These are phyloP conservation scores for Anomalospiza imberbis DNA, from an alignment of 2,797 vertebrate genomes.

Conservation along the genomic window DNA sequence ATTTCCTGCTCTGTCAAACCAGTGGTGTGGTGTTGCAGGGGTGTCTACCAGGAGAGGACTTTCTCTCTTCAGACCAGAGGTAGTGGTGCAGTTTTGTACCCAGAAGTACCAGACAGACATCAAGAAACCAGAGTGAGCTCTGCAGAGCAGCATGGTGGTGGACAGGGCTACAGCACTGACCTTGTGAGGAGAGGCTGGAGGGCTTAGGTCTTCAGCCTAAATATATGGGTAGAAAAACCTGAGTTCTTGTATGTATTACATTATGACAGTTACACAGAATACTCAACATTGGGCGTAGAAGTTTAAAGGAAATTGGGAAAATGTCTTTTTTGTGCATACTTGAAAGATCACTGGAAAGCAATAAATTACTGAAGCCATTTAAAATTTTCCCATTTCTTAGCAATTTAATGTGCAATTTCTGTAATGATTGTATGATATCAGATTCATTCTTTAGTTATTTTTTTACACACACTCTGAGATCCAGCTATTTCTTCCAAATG, in stretches of 20 bases:
- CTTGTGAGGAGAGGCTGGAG: neutral
- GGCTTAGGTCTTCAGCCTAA: neutral
- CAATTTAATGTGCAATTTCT: neutral
- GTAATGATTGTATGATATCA: neutral
- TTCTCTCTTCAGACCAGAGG: neutral
- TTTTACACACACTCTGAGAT: neutral
- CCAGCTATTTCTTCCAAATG: neutral
- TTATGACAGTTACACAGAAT: neutral
- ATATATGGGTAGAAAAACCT: neutral
- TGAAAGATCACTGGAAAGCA: neutral
- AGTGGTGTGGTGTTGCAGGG: accelerated
- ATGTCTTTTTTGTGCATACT: neutral
- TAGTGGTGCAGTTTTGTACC: neutral
- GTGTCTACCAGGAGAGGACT: neutral
- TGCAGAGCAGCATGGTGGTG: accelerated
- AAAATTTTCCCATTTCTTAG: neutral
- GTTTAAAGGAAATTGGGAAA: neutral
- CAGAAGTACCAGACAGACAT: neutral
- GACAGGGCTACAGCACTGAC: neutral
- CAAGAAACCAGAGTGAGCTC: neutral
- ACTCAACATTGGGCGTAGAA: neutral
- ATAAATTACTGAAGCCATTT: neutral
- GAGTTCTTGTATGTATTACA: neutral
- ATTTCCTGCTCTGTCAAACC: neutral
- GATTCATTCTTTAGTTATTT: neutral